Conservation (phyloP, 2,113 vertebrate genomes). For the Ovis canadensis region DNA sequence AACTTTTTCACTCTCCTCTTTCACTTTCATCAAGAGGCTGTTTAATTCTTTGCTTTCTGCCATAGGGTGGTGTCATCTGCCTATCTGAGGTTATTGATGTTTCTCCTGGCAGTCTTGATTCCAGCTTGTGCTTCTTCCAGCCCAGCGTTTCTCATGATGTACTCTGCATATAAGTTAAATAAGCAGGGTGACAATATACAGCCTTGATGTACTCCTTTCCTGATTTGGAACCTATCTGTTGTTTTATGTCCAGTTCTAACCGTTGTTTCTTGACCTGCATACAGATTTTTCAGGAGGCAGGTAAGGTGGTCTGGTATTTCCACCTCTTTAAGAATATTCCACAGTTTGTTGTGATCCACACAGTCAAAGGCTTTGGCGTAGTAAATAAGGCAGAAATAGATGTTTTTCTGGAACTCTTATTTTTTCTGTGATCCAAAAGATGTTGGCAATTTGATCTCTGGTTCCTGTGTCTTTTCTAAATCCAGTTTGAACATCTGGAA, state of each 20-base stretch:
- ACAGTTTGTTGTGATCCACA: not conserved
- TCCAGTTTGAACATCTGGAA: not conserved
- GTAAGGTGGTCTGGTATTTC: not conserved
- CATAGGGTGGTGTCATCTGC: not conserved
- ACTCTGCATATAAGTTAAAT: not conserved
- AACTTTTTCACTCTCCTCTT: not conserved
- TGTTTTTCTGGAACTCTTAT: not conserved
- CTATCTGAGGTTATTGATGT: not conserved
- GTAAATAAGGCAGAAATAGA: not conserved
- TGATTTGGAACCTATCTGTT: not conserved
- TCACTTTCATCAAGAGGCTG: not conserved
- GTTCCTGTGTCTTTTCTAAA: not conserved
- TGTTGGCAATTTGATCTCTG: not conserved
- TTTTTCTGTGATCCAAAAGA: not conserved
- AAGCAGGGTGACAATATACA: not conserved
- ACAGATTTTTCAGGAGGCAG: not conserved
- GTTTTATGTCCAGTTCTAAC: not conserved
- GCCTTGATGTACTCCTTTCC: not conserved
- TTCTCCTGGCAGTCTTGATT: not conserved
- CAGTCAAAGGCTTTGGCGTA: not conserved
- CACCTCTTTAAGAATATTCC: not conserved
- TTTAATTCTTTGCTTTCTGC: not conserved
- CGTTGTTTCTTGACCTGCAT: not conserved
- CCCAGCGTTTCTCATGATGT: not conserved
- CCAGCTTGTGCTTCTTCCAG: not conserved